Conservation (phyloP, 2,888 invertebrate species). For the Xylophagus ater region DNA sequence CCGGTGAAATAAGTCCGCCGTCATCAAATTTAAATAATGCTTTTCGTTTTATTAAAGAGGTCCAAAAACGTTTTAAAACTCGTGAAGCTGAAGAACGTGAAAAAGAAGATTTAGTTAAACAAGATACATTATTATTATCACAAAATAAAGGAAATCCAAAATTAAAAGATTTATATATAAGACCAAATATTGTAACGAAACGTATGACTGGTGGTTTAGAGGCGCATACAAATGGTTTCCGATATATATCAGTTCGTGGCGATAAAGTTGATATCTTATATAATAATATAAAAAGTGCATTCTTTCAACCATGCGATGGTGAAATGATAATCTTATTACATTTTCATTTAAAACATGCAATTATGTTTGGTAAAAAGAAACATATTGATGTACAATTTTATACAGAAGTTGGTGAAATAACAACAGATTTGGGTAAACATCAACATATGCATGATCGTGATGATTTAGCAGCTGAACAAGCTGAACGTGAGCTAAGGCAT, state of each 20-base stretch:
- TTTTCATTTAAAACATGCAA: conserved; percentile 97
- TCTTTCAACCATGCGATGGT: conserved; percentile 98
- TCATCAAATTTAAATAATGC: conserved; percentile 94
- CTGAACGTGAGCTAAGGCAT: conserved; percentile 90
- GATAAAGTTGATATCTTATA: conserved; percentile 99
- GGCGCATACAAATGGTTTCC: conserved; percentile 91
- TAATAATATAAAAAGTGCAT: conserved; percentile 98
- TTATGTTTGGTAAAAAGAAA: conserved; percentile 99
- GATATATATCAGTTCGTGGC: conserved; percentile 97
- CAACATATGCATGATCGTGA: conserved; percentile 99
- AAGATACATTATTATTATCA: conserved; percentile 87
- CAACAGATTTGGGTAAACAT: conserved; percentile 97
- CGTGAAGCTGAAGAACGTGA: conserved; percentile 97
- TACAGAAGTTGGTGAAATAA: conserved; percentile 99
- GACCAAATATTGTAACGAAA: conserved; percentile 97
- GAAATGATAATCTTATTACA: conserved; percentile 99
- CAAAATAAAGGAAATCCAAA: conserved; percentile 97
- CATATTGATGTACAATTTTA: conserved; percentile 99
- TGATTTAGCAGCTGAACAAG: conserved; percentile 96
- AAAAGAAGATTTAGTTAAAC: conserved; percentile 97
- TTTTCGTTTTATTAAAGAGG: conserved; percentile 95
- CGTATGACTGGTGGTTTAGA: conserved; percentile 90
- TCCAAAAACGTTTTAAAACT: conserved; percentile 96
- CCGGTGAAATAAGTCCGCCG: conserved; percentile 87
- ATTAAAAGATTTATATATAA: conserved; percentile 91